Percentiles rank a stretch among this genome's conserved stretches.
These are phyloP conservation scores for Australoheros scitulus DNA, from an alignment of 2,113 vertebrate species.

Conservation along the genomic window DNA sequence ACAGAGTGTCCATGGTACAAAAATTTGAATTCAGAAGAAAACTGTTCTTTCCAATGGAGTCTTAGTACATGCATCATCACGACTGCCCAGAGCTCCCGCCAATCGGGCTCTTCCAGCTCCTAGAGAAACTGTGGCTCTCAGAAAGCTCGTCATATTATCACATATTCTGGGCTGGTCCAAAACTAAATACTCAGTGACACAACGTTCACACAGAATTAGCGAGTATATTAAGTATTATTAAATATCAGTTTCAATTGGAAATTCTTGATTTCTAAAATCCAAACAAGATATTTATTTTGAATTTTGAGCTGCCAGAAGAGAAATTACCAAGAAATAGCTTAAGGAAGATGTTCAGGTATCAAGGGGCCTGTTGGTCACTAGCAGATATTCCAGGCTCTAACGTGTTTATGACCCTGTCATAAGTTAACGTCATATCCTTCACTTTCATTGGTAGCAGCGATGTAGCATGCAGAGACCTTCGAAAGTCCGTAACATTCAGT, in stretches of 20 bases:
- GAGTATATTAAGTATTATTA: not conserved
- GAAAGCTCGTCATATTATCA: not conserved
- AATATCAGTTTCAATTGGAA: not conserved
- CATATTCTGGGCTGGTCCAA: not conserved
- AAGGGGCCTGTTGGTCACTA: not conserved
- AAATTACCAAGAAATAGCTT: not conserved
- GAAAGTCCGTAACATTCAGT: rapidly evolving
- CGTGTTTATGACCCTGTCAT: not conserved
- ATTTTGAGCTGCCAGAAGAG: not conserved
- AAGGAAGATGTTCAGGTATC: not conserved
- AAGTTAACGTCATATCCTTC: not conserved
- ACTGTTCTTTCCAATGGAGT: no score
- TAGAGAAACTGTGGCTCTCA: not conserved
- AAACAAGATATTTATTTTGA: not conserved
- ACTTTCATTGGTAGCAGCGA: not conserved
- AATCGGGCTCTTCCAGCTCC: not conserved
- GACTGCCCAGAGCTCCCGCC: not conserved
- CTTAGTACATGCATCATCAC: not conserved
- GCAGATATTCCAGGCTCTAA: not conserved
- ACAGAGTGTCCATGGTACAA: no score
- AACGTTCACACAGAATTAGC: not conserved
- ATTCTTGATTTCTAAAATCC: not conserved
- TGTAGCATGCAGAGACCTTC: rapidly evolving
- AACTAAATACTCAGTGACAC: not conserved
- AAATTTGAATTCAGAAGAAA: no score